A percentile compares a stretch with the other conserved stretches of the same genome.
phyloP scores from a whole-genome alignment of 1,140 invertebrate species.

The Seison nebaliae region DNA sequence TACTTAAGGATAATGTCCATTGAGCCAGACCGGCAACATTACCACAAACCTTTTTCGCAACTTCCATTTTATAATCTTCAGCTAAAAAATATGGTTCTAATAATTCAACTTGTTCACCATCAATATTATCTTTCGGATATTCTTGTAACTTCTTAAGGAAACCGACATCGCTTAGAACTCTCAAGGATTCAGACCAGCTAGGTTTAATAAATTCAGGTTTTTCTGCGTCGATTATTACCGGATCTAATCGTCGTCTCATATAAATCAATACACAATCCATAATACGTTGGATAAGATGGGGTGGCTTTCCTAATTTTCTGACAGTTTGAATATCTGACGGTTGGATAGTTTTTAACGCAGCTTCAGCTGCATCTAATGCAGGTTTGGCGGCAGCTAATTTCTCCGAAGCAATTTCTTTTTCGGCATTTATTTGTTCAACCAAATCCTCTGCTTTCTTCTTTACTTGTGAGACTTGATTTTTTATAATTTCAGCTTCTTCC shows the following conservation, averaged over 20 bases:
- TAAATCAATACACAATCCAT: conserved; percentile 83
- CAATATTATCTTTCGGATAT: conserved; percentile 82
- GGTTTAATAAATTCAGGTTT: conserved; percentile 49
- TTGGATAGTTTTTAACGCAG: conserved; percentile 78
- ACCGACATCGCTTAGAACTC: conserved; percentile 50
- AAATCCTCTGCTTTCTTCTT: conserved; percentile 61
- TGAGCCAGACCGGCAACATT: conserved; percentile 72
- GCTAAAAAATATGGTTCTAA: conserved; percentile 65
- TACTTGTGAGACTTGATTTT: conserved; percentile 64
- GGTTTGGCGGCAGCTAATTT: conserved; percentile 68
- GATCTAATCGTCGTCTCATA: conserved; percentile 57
- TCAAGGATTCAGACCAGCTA: conserved; percentile 76
- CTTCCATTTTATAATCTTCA: conserved; percentile 32
- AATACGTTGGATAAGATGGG: conserved; percentile 81
- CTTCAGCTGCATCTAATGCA: conserved; percentile 67
- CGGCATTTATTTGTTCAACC: conserved; percentile 59
- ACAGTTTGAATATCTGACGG: conserved; percentile 85
- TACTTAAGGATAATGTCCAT: conserved; percentile 86
- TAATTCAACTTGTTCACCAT: conserved; percentile 79
- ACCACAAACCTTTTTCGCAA: conserved; percentile 33
- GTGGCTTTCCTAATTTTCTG: conserved; percentile 64
- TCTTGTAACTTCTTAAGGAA: conserved; percentile 67
- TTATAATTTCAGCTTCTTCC: conserved; percentile 60
- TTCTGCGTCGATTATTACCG: conserved; percentile 48
- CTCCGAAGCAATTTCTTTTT: conserved; percentile 60